phyloP scores from a whole-genome alignment of 2,888 invertebrate genomes.

The Tuta absoluta region DNA sequence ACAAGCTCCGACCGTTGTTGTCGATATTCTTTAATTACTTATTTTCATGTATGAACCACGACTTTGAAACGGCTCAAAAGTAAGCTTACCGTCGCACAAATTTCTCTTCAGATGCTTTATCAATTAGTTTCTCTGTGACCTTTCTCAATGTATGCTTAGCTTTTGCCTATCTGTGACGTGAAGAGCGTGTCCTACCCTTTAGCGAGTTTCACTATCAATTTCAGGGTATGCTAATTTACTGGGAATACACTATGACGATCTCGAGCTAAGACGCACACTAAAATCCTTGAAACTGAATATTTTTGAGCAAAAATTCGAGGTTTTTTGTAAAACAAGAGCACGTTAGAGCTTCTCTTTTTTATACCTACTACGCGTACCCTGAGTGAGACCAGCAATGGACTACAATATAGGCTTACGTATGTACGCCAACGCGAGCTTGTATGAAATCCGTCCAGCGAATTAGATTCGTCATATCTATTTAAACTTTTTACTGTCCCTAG shows the following conservation, averaged over 20 bases:
- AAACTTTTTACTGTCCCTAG: too few relatives aligned
- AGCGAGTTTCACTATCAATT: constrained; percentile 46
- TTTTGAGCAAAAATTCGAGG: neutral
- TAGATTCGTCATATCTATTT: too few relatives aligned
- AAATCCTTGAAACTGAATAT: neutral
- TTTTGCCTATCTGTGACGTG: constrained; percentile 17
- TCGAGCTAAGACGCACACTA: neutral
- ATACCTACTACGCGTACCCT: too few relatives aligned
- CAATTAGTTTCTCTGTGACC: constrained; percentile 4
- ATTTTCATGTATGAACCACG: too few relatives aligned
- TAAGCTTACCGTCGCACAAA: neutral
- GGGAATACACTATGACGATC: neutral
- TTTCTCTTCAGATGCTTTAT: constrained; percentile 5
- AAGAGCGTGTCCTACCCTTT: constrained; percentile 42
- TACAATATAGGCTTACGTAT: too few relatives aligned
- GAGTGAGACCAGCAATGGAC: too few relatives aligned
- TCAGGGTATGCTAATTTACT: neutral
- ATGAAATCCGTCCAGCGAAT: too few relatives aligned
- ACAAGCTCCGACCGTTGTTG: too few relatives aligned
- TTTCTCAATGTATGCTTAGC: constrained; percentile 9
- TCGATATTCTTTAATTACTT: too few relatives aligned
- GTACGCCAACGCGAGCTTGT: too few relatives aligned
- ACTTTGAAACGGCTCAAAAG: neutral
- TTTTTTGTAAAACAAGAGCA: too few relatives aligned
- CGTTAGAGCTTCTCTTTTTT: too few relatives aligned